Conservation (phyloP, 2,113 vertebrate species). For the Enhydra lutris region DNA sequence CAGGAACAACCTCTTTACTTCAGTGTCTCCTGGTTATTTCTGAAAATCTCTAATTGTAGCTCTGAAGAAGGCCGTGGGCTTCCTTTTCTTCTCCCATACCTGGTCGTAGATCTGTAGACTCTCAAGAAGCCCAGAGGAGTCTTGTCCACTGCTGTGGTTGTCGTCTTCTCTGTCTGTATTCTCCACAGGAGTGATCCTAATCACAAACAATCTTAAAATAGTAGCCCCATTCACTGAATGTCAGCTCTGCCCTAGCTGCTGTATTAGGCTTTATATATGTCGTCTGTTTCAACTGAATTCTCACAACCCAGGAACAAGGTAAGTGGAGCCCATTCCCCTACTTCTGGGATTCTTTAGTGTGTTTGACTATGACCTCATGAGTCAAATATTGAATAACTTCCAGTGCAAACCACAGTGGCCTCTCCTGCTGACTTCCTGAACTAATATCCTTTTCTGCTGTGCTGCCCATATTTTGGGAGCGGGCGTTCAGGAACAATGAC, state of each 20-base stretch:
- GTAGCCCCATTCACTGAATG: background rate
- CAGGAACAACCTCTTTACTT: background rate
- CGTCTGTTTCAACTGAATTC: background rate
- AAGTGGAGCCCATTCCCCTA: background rate
- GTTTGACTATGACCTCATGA: background rate
- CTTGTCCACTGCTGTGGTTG: fast-evolving
- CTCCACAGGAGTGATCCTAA: background rate
- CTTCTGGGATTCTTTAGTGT: background rate
- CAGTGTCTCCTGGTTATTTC: background rate
- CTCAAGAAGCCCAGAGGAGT: background rate
- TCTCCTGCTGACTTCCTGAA: background rate
- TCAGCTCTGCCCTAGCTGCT: background rate
- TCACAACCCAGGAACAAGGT: background rate
- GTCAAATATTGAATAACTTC: background rate
- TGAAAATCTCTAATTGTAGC: background rate
- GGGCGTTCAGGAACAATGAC: background rate
- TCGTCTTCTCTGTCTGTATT: background rate
- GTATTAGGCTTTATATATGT: background rate
- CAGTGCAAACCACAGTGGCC: background rate
- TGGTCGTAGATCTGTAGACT: background rate
- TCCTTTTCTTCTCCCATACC: background rate
- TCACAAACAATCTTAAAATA: background rate
- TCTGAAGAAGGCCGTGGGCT: background rate
- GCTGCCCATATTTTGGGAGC: background rate
- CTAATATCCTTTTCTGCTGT: background rate